Evolutionary conservation across 30 jellyfish, hydroid and myxozoan genomes (phyloP), one percentile per base, ranked within the genome.

Genomic region (Clytia hemisphaerica): DNA sequence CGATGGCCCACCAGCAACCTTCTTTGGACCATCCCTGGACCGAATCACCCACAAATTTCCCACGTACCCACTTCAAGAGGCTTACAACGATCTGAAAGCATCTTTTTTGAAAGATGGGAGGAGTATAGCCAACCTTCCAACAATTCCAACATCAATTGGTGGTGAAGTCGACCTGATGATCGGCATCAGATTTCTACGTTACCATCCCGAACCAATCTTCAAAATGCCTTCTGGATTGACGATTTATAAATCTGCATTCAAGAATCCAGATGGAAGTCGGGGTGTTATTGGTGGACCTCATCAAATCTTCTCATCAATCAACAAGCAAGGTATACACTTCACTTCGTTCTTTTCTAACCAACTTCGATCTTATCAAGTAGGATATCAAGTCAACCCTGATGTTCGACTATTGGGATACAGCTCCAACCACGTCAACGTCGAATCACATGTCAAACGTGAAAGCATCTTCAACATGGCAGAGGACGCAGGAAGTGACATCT

Each of bases 201-300:
- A 46, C 25, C 60, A 46, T 9, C 60, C 60, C 25, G 60, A 46
- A 9, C 60, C 60, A 46, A 46, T 46, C 60, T 46, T 46, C 9
- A 3, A 46, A 9, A 3, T 46, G 60, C 25, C 60, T n/a, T 46
- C 60, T 46, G 60, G 60, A n/a, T 30, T 46, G 6, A 46, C 9
- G 30, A 46, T 46, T 46, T 46, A 46, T 30, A 46, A 46, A 9
- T 46, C 60, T 9, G 9, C 9, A 2, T 46, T 46, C 9, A 46
- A 46, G 60, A 46, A 46, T 9, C 60, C 60, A n/a, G 60, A 46
- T 46, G 70, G 70, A 25, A 46, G 60, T 46, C 9, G 60, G 18
- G 60, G 60, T 3, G 60, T 46, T 2, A 46, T 46, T 30, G 60
- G 60, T 46, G 60, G 60, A 3, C 60, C 60, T 2, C 9, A 46